Evolutionary conservation across 2,888 invertebrate genomes (phyloP), one percentile per base, ranked within the genome.

Genomic region (Scaptomyza caliginosa): DNA sequence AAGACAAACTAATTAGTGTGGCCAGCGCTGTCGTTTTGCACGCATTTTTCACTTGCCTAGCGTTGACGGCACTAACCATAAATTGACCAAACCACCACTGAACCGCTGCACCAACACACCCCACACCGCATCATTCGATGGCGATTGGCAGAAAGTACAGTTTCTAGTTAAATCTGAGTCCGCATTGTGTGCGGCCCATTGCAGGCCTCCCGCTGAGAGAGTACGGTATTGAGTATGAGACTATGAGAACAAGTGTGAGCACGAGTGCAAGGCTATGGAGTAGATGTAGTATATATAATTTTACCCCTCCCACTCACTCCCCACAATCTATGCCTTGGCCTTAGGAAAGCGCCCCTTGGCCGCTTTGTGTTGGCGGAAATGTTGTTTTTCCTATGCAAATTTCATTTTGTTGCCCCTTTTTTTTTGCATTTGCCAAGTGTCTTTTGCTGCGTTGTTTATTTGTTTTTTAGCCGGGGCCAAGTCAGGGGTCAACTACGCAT

Each of bases 1-100:
- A 54, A 69, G 77, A 76, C 73, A 74, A 86, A 86, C 77, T 81
- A 81, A 81, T 81, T 86, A 81, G 81, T 80, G 81, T 77, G 77
- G 74, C 65, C 56, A 70, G 24, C 49, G 63, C 57, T 76, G 69
- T 60, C 59, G 64, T 55, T 54, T 73, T 67, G 76, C 56, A 76
- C 76, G 64, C 80, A 83, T 80, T 86, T 83, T 69, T 86, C 83
- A 78, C 74, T 64, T 71, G 71, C 54, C 67, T 50, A 49, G 48
- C 64, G 57, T 54, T 59, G 67, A 65, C 67, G 78, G 78, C 67
- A 75, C 51, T 66, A 78, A 51, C 71, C 74, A 80, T 86, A 86
- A 80, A 86, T 83, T 66, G 74, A 36, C 32, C 51, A 24, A 55
- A 32, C 36, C 45, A 42, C 19, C 42, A 54, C 45, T 30, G 52